phyloP scores from a whole-genome alignment of 2,113 vertebrate species.

The Chaetodon auriga region DNA sequence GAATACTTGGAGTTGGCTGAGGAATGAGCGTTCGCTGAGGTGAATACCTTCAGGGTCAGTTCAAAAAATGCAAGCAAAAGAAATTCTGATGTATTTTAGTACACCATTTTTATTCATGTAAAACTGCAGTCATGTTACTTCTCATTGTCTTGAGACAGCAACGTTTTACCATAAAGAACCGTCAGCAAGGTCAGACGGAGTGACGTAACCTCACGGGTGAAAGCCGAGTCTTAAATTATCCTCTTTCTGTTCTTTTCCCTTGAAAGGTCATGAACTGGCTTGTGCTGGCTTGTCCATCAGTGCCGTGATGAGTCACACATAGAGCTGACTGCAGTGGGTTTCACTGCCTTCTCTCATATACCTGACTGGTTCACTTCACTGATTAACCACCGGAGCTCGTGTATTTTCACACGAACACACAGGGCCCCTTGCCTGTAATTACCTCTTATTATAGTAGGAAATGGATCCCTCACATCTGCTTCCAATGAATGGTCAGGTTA shows the following conservation, averaged over 20 bases:
- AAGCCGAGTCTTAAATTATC: conserved; percentile 62
- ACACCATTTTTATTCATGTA: neutral
- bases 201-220: conserved; percentile 52
- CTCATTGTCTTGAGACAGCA: conserved; percentile 8
- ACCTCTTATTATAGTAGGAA: conserved; percentile 82
- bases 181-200: conserved; percentile 14
- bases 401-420: conserved; percentile 73
- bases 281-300: conserved; percentile 71
- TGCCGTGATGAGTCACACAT: conserved; percentile 54
- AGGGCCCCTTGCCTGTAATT: conserved; percentile 78
- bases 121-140: neutral
- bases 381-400: conserved; percentile 57
- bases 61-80: neutral
- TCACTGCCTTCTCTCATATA: conserved; percentile 42
- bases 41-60: neutral
- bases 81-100: neutral
- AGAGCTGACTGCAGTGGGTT: conserved; percentile 41
- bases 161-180: conserved; percentile 4
- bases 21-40: conserved; percentile 32
- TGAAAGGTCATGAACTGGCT: conserved; percentile 67
- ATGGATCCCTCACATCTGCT: conserved; percentile 83
- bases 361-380: conserved; percentile 32
- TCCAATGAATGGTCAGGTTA: conserved; percentile 81
- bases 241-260: conserved; percentile 42
- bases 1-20: conserved; percentile 37